Evolutionary conservation across 1,140 invertebrate genomes (phyloP).

Genomic region (Macrostomum lignano): DNA sequence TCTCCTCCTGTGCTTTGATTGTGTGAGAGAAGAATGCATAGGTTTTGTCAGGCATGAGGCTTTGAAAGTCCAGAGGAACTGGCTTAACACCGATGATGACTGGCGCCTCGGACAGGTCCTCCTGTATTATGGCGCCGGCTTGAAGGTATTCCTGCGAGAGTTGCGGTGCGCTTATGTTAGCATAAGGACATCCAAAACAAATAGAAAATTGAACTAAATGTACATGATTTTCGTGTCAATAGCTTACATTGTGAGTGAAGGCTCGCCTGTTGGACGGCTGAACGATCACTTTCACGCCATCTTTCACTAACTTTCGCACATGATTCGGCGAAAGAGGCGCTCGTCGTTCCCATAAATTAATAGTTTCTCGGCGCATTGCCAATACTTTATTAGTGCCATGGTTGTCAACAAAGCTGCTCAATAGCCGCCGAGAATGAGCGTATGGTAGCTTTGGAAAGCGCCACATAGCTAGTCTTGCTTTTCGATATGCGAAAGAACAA

Average conservation of each 20-base stretch:
- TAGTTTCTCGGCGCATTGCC: slow-evolving; percentile 47
- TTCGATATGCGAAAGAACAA: too few species aligned
- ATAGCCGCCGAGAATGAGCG: too few species aligned
- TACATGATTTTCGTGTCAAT: too few species aligned
- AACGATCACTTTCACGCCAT: slow-evolving; percentile 68
- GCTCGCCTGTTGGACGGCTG: slow-evolving; percentile 86
- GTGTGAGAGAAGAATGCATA: slow-evolving; percentile 97
- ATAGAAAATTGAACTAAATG: too few species aligned
- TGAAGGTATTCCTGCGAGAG: slow-evolving; percentile 59
- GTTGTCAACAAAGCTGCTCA: too few species aligned
- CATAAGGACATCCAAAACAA: too few species aligned
- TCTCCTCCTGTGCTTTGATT: slow-evolving; percentile 88
- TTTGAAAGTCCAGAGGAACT: slow-evolving; percentile 50
- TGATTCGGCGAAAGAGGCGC: slow-evolving; percentile 71
- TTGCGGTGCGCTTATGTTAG: too few species aligned
- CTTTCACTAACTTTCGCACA: slow-evolving; percentile 49
- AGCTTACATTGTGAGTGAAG: slow-evolving; percentile 84
- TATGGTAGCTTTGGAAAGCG: too few species aligned
- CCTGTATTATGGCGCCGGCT: slow-evolving; percentile 62
- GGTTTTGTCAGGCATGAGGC: slow-evolving; percentile 68
- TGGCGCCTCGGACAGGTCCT: slow-evolving; percentile 75
- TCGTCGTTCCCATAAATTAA: slow-evolving; percentile 84
- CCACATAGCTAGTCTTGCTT: too few species aligned
- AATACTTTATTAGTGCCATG: too few species aligned
- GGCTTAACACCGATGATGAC: slow-evolving; percentile 92